A percentile compares a stretch with the other conserved stretches of the same genome.
These are phyloP conservation scores for Pelodytes ibericus DNA, from an alignment of 2,797 vertebrate species.

Conservation along the genomic window DNA sequence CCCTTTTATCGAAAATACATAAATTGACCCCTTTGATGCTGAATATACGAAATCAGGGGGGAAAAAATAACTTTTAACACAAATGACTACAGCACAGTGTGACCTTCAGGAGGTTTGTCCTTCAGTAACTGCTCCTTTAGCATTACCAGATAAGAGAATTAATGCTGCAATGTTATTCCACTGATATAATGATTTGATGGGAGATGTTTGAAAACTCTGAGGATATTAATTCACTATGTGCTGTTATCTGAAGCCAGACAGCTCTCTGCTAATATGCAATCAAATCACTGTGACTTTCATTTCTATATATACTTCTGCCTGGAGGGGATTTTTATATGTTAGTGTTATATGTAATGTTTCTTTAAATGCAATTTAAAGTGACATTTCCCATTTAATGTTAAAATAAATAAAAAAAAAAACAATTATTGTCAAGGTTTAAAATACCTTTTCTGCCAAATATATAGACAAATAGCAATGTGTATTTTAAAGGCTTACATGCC, in stretches of 20 bases:
- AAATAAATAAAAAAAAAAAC: too few relatives aligned
- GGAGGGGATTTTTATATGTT: too few relatives aligned
- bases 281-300: neutral
- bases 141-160: slow-evolving; percentile 26
- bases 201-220: slow-evolving; percentile 5
- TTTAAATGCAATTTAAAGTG: too few relatives aligned
- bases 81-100: slow-evolving; percentile 8
- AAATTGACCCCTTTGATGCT: too few relatives aligned
- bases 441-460: too few relatives aligned
- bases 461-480: too few relatives aligned
- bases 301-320: neutral
- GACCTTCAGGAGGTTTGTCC: slow-evolving; percentile 35
- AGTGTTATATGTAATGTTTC: too few relatives aligned
- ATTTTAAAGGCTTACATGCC: too few relatives aligned
- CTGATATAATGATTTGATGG: neutral
- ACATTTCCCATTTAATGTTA: too few relatives aligned
- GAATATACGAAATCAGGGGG: too few relatives aligned
- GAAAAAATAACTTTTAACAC: neutral
- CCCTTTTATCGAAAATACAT: too few relatives aligned
- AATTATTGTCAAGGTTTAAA: too few relatives aligned
- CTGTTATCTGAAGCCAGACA: slow-evolving; percentile 1
- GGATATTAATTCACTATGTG: slow-evolving; percentile 15
- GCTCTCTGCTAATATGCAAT: neutral
- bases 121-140: slow-evolving; percentile 32
- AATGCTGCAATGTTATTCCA: neutral